phyloP scores from a whole-genome alignment of 1,140 invertebrate species.

The Leptoteleia sp. region DNA sequence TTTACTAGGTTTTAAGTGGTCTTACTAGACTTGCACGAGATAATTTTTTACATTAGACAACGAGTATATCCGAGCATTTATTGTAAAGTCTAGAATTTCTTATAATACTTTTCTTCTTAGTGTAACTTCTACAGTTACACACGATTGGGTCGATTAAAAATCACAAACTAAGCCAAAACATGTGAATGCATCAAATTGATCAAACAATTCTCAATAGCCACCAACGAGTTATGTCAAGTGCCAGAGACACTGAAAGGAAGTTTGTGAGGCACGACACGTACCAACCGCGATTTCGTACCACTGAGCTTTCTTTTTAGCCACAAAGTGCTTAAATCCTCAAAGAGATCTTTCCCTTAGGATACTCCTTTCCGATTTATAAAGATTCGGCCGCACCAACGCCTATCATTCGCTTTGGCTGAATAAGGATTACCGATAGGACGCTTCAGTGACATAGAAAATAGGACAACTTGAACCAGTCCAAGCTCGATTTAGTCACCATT shows the following conservation, averaged over 20 bases:
- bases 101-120: too few species aligned
- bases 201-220: constrained; percentile 13
- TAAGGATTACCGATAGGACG: constrained; percentile 8
- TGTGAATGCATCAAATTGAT: constrained; percentile 12
- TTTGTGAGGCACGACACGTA: constrained; percentile 50
- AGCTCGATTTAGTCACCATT: too few species aligned
- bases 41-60: too few species aligned
- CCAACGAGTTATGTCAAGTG: constrained; percentile 18
- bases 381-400: constrained; percentile 39
- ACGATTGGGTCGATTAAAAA: too few species aligned
- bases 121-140: too few species aligned
- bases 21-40: too few species aligned
- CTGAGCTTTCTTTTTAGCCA: constrained; percentile 41
- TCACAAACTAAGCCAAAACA: neutral
- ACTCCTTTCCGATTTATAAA: constrained; percentile 56
- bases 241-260: constrained; percentile 16
- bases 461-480: neutral
- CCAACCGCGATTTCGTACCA: constrained; percentile 38
- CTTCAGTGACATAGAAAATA: constrained; percentile 42
- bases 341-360: constrained; percentile 54
- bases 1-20: too few species aligned
- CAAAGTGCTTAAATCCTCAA: constrained; percentile 50
- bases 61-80: too few species aligned
- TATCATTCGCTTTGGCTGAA: constrained; percentile 20
- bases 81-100: too few species aligned